Evolutionary conservation across 2,113 vertebrate species (phyloP).

Genomic region (Haliaeetus leucogaster): DNA sequence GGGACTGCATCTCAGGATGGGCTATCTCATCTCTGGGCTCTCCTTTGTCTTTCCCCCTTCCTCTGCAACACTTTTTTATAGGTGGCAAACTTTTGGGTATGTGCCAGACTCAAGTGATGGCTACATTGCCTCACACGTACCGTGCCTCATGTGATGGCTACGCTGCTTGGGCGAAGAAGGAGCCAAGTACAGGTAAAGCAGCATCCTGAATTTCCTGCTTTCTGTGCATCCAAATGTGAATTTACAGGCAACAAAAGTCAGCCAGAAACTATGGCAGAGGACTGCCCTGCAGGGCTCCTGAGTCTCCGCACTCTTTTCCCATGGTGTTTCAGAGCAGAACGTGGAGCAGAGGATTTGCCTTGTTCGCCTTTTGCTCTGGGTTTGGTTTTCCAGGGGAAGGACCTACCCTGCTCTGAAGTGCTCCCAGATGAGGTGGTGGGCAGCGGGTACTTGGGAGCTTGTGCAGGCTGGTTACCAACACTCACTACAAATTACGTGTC

Average conservation of each 20-base stretch:
- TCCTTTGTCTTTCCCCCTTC: not conserved
- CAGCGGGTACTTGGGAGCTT: not conserved
- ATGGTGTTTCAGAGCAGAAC: not conserved
- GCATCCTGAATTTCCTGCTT: not conserved
- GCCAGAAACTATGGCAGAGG: not conserved
- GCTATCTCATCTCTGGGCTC: not conserved
- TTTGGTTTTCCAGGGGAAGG: not conserved
- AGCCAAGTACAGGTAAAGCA: not conserved
- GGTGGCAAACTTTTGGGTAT: not conserved
- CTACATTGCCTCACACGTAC: fast-evolving
- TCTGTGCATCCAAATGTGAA: not conserved
- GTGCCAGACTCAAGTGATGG: not conserved
- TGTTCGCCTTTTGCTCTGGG: not conserved
- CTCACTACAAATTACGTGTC: not conserved
- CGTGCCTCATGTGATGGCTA: fast-evolving
- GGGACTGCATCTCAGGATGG: not conserved
- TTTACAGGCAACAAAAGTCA: not conserved
- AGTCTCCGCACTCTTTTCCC: not conserved
- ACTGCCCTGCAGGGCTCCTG: not conserved
- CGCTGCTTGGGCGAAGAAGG: not conserved
- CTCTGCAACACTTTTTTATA: not conserved
- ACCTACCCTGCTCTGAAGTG: not conserved
- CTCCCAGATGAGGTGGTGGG: not conserved
- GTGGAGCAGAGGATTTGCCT: not conserved
- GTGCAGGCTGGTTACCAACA: not conserved